A percentile compares a stretch with the other conserved stretches of the same genome.
phyloP scores from a whole-genome alignment of 2,888 invertebrate species.

The Aplocera efformata region DNA sequence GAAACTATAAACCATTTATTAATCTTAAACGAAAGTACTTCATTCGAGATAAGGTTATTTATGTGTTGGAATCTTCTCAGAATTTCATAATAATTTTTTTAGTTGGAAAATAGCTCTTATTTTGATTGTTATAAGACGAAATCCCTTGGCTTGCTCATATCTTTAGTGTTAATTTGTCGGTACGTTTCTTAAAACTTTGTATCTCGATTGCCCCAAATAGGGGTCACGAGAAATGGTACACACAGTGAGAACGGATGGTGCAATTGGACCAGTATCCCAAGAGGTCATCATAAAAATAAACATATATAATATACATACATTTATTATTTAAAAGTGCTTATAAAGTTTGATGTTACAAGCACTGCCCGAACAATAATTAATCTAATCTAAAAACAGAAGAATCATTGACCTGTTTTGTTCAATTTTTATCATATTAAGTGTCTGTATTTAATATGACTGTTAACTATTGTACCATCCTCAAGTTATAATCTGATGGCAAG shows the following conservation, averaged over 20 bases:
- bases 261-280: no score
- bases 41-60: conserved; percentile 39
- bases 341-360: no score
- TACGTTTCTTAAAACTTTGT: conserved; percentile 45
- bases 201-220: conserved; percentile 50
- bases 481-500: no score
- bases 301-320: no score
- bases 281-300: no score
- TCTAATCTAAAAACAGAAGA: no score
- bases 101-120: conserved; percentile 13
- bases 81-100: conserved; percentile 5
- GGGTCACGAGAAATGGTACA: conserved; percentile 28
- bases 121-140: conserved; percentile 18
- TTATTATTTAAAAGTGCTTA: no score
- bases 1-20: conserved; percentile 32
- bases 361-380: no score
- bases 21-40: conserved; percentile 38
- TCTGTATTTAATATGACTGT: no score
- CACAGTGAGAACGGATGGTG: neutral
- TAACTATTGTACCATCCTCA: no score
- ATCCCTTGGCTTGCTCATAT: conserved; percentile 25
- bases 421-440: no score
- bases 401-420: no score
- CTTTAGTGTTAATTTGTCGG: conserved; percentile 53
- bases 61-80: conserved; percentile 27